phyloP scores from a whole-genome alignment of 2,888 invertebrate genomes.

The Creontiades dilutus region DNA sequence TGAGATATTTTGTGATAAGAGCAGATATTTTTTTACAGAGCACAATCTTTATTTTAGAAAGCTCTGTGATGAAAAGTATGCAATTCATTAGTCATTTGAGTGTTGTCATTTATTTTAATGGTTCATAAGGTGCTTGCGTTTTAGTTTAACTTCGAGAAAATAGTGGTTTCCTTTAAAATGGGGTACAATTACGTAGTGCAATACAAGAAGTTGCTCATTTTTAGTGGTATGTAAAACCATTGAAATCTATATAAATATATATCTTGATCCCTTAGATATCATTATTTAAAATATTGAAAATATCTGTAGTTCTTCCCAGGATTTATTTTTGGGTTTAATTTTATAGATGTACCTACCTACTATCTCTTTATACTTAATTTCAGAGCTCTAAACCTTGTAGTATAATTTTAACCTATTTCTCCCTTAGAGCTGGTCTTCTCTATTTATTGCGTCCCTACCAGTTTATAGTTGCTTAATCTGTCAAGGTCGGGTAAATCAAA shows the following conservation, averaged over 20 bases:
- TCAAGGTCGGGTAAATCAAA: no score
- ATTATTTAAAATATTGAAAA: neutral
- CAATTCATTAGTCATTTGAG: neutral
- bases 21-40: conserved; percentile 63
- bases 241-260: neutral
- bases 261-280: neutral
- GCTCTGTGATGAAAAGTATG: conserved; percentile 57
- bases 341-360: neutral
- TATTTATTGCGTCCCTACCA: neutral
- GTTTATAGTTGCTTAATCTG: no score
- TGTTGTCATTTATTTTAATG: neutral
- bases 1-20: conserved; percentile 65
- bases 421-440: neutral
- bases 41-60: conserved; percentile 59
- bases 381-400: neutral
- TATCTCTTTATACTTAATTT: neutral
- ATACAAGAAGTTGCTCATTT: conserved; percentile 41
- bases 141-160: neutral
- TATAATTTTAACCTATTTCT: neutral
- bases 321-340: neutral
- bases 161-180: conserved; percentile 13
- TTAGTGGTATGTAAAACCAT: neutral
- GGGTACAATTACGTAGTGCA: conserved; percentile 27
- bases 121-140: conserved; percentile 25
- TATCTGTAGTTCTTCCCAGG: neutral